Evolutionary conservation across 1,140 invertebrate species (phyloP).

Genomic region (Nymphalis io): DNA sequence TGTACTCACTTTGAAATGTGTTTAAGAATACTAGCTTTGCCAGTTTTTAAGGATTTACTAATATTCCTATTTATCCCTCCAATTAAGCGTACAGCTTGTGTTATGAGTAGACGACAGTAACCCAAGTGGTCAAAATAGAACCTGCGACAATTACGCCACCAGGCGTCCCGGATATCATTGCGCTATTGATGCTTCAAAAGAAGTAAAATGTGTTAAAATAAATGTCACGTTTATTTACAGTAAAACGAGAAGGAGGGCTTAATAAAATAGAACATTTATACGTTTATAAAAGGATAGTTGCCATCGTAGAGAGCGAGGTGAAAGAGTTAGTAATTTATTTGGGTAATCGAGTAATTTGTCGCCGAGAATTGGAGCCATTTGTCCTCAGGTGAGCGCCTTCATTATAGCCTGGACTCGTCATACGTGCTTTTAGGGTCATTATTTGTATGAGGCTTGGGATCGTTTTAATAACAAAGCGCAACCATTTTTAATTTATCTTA

Average conservation of each 20-base stretch:
- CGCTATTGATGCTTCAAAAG: no score
- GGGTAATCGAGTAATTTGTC: conserved; percentile 57
- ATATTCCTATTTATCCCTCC: no score
- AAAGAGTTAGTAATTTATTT: conserved; percentile 53
- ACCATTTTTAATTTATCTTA: background rate
- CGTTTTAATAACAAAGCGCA: background rate
- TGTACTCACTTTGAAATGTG: no score
- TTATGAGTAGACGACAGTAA: no score
- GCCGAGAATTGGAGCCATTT: conserved; percentile 50
- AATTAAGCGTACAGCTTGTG: no score
- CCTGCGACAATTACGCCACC: no score
- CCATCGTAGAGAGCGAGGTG: conserved; percentile 17
- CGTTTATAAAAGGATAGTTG: conserved; percentile 24
- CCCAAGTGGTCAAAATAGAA: no score
- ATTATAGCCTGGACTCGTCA: conserved; percentile 15
- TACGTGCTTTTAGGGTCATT: conserved; percentile 2
- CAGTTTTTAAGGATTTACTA: no score
- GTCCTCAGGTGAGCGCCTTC: conserved; percentile 42
- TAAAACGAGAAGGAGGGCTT: conserved; percentile 4
- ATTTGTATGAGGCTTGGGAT: conserved; percentile 11
- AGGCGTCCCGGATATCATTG: no score
- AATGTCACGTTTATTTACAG: background rate
- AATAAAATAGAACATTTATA: conserved; percentile 16
- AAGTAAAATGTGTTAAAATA: no score
- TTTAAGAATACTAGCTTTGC: no score